Conservation (phyloP, 2,113 vertebrate species). For the Platichthys stellatus region DNA sequence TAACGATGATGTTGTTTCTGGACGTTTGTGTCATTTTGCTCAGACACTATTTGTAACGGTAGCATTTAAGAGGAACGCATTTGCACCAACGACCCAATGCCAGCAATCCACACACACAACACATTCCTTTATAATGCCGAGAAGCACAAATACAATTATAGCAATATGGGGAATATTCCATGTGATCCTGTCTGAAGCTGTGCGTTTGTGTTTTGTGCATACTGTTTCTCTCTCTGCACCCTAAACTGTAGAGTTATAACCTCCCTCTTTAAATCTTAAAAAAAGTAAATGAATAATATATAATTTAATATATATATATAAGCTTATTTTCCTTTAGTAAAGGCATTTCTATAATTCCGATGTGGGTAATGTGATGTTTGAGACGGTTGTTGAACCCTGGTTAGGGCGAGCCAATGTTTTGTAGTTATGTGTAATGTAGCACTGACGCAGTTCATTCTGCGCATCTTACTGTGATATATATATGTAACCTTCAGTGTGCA, state of each 20-base stretch:
- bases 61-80: constrained; percentile 53
- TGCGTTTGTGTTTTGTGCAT: constrained; percentile 60
- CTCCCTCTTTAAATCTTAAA: constrained; percentile 5
- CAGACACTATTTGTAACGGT: constrained; percentile 33
- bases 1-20: constrained; percentile 37
- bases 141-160: constrained; percentile 54
- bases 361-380: background rate
- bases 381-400: constrained; percentile 1
- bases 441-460: constrained; percentile 45
- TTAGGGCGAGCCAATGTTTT: constrained; percentile 35
- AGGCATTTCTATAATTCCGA: background rate
- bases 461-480: constrained; percentile 62
- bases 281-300: background rate
- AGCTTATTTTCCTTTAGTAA: background rate
- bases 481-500: constrained; percentile 49
- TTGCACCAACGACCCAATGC: constrained; percentile 37
- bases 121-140: constrained; percentile 25
- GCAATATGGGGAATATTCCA: constrained; percentile 58
- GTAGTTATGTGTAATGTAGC: constrained; percentile 58
- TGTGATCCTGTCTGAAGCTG: constrained; percentile 50
- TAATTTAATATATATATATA: background rate
- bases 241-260: constrained; percentile 34
- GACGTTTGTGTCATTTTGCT: constrained; percentile 27
- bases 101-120: constrained; percentile 42
- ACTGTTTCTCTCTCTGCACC: constrained; percentile 38